phyloP scores from a whole-genome alignment of 2,797 vertebrate species.

The Myotis pilosus region DNA sequence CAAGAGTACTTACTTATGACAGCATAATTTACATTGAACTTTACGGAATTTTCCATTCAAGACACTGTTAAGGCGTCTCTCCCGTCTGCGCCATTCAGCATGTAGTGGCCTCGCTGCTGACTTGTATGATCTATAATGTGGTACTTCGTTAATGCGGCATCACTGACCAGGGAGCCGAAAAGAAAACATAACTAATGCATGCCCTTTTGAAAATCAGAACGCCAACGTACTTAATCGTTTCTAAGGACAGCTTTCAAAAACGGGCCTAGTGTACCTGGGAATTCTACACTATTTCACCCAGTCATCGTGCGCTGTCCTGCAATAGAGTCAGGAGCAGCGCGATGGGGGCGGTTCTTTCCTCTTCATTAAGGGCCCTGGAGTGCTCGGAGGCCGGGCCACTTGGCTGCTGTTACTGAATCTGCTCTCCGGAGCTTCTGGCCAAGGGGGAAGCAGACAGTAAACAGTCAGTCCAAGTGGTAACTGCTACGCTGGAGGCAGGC shows the following conservation, averaged over 20 bases:
- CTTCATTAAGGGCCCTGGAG: background rate
- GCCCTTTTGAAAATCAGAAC: background rate
- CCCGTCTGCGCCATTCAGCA: background rate
- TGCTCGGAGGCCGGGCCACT: background rate
- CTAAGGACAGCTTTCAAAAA: background rate
- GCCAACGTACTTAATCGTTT: background rate
- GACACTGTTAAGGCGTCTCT: background rate
- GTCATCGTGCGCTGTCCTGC: background rate
- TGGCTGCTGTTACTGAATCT: background rate
- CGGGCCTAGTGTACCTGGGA: background rate
- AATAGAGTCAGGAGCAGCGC: background rate
- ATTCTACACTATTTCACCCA: background rate
- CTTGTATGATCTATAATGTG: background rate
- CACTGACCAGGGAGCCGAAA: background rate
- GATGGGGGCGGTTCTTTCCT: background rate
- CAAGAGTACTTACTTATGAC: slow-evolving; percentile 70
- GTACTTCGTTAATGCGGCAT: slow-evolving; percentile 47
- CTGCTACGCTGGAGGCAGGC: background rate
- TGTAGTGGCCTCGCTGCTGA: background rate
- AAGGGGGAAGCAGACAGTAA: background rate
- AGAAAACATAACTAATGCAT: background rate
- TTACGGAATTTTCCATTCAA: slow-evolving; percentile 41
- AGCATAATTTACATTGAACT: slow-evolving; percentile 60
- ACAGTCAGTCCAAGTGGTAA: background rate
- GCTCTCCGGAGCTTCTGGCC: background rate